phyloP scores from a whole-genome alignment of 2,797 vertebrate genomes.

The Chaetophractus vellerosus region DNA sequence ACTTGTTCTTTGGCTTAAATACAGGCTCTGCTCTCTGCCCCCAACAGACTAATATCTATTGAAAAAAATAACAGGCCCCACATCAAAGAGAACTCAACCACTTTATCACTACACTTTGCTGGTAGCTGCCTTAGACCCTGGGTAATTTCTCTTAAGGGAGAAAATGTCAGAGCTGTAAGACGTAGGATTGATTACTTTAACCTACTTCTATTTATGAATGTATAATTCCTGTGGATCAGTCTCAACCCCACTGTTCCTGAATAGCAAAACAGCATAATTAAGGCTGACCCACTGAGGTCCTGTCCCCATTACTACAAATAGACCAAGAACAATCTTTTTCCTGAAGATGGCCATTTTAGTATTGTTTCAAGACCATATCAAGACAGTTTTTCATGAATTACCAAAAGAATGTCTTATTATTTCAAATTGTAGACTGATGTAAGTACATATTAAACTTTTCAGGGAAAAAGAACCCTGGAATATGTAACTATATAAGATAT shows the following conservation, averaged over 20 bases:
- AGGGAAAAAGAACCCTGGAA: neutral
- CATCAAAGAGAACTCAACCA: slow-evolving; percentile 46
- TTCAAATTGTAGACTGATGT: slow-evolving; percentile 46
- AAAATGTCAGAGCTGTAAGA: slow-evolving; percentile 69
- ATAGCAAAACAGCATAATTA: slow-evolving; percentile 81
- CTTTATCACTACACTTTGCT: slow-evolving; percentile 74
- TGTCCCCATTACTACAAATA: slow-evolving; percentile 75
- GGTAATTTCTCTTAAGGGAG: slow-evolving; percentile 81
- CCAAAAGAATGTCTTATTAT: slow-evolving; percentile 13
- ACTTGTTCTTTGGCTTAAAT: slow-evolving; percentile 56
- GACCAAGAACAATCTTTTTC: slow-evolving; percentile 1
- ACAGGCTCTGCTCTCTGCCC: neutral
- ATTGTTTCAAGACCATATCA: slow-evolving; percentile 60
- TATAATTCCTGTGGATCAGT: slow-evolving; percentile 66
- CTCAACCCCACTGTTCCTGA: slow-evolving; percentile 71
- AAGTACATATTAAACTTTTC: slow-evolving; percentile 32
- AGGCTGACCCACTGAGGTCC: slow-evolving; percentile 65
- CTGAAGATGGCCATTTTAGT: slow-evolving; percentile 49
- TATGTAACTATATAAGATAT: slow-evolving; percentile 35
- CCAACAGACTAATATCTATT: slow-evolving; percentile 41
- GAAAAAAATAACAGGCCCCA: slow-evolving; percentile 57
- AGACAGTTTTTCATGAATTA: slow-evolving; percentile 54
- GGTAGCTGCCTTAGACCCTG: slow-evolving; percentile 65
- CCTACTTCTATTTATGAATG: slow-evolving; percentile 80
- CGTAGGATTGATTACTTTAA: slow-evolving; percentile 84